Evolutionary conservation across 2,797 vertebrate species (phyloP).

Genomic region (Rousettus madagascariensis): DNA sequence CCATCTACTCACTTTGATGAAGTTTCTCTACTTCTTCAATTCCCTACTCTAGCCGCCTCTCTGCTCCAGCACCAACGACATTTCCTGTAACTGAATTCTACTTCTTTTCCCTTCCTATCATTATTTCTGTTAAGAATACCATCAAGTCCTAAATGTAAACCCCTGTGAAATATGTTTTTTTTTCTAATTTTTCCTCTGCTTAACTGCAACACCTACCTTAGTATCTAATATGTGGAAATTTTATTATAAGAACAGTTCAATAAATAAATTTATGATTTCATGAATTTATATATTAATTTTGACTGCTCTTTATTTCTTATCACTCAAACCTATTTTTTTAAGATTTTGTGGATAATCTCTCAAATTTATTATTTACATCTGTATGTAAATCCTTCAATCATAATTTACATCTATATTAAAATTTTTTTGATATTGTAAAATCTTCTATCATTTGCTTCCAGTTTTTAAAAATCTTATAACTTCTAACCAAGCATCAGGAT

Average conservation of each 20-base stretch:
- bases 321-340: background rate
- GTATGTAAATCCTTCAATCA: background rate
- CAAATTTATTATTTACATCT: background rate
- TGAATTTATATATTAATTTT: background rate
- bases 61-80: background rate
- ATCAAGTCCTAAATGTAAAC: background rate
- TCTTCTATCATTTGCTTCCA: background rate
- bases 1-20: too few species aligned
- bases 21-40: background rate
- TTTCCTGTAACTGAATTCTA: background rate
- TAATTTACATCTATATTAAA: background rate
- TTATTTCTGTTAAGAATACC: background rate
- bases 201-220: background rate
- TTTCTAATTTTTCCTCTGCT: background rate
- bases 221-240: background rate
- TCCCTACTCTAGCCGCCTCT: background rate
- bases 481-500: background rate
- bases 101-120: background rate
- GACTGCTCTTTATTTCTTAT: background rate
- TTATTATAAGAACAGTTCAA: background rate
- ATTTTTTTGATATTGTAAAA: background rate
- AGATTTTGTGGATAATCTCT: background rate
- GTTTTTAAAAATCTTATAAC: background rate
- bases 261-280: background rate
- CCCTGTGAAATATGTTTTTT: background rate